Base-by-base conservation (phyloP, 2,888 invertebrate species). In the Teinopalpus imperialis region DNA sequence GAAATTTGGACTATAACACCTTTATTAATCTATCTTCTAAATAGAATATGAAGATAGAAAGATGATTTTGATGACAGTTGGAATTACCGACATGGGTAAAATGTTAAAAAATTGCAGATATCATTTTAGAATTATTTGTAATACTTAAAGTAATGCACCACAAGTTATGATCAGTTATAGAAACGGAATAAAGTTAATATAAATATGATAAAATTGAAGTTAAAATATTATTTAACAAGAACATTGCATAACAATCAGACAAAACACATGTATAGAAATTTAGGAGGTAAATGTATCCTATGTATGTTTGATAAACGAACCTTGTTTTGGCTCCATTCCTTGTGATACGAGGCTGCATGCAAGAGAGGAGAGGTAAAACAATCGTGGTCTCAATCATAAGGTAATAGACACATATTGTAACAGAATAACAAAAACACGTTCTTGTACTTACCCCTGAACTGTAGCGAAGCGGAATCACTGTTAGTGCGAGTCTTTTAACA, bases 261-360 rank as follows among this genome's bases (percentile, higher is more conserved):
- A 30, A 3, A 29, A 29, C 13, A 30, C 1, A 14, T 23, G 12
- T 12, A 23, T 1, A 21, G 13, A 9, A 26, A 9, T 13, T 29
- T 3, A 14, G n/a, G 14, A 3, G 14, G 7, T n/a, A 10, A 13
- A 29, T 41, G 56, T 32, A 29, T 50, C 21, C 30, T 47, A 49
- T 37, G 50, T 58, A 56, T 61, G 52, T 69, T 68, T 70, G 63
- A 65, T 60, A 55, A 69, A 85, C 88, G 79, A 85, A 89, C 89
- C 89, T 89, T 76, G 81, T 62, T 74, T 80, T 46, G 81, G 72
- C 72, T 89, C 89, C 89, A 89, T 89, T 81, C 81, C 81, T 73
- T 64, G 58, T 61, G 73, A 74, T 66, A 68, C 66, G 69, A 75
- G 72, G 89, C 89, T 85, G 89, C 89, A 88, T 89, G 89, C 88